Evolutionary conservation across 2,797 vertebrate species (phyloP), one percentile per base, ranked within the genome.

Genomic region (Lepidocolaptes lacrymiger): DNA sequence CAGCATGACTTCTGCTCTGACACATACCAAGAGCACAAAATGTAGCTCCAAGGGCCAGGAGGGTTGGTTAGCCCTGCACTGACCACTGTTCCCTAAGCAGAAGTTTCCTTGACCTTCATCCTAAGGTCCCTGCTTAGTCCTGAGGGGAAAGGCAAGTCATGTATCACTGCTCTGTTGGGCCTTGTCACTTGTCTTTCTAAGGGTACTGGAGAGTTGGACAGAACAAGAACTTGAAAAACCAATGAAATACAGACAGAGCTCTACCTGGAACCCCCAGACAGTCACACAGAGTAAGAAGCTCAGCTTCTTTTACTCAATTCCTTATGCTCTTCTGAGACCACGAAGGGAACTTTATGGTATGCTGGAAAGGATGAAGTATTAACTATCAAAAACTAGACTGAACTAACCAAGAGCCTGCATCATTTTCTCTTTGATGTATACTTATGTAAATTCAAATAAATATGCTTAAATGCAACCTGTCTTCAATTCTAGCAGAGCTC

Each of bases 371-470:
- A 80, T 94, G 68, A 94, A 92, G 78, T 80, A 94, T 94, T 91
- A 96, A 67, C 93, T 88, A 89, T 52, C 86, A 91, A 91, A 95
- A 95, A 62, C 49, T 56, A 88, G 68, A 94, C 86, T 75, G 77
- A 89, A 95, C 64, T 77, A 91, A 93, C 73, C 34, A 67, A 90
- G 88, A 94, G 49, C 14, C 26, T 85, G 54, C 46, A 30, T 82
- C 85, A 77, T 80, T 94, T 96, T 90, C 32, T 72, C 51, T 91
- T 80, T 95, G 81, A 96, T 95, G 72, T 85, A 85, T 93, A 85
- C 64, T 91, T 94, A 97, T 89, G 90, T 92, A 96, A 95, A 96
- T 93, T 89, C 68, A 94, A 94, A 91, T 91, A 92, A 90, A 91
- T 89, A 93, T 3, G 15, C 79, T 82, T 95, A 95, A 97, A 96